Conservation (phyloP, 2,797 vertebrate genomes). For the Enteromius fasciolatus region DNA sequence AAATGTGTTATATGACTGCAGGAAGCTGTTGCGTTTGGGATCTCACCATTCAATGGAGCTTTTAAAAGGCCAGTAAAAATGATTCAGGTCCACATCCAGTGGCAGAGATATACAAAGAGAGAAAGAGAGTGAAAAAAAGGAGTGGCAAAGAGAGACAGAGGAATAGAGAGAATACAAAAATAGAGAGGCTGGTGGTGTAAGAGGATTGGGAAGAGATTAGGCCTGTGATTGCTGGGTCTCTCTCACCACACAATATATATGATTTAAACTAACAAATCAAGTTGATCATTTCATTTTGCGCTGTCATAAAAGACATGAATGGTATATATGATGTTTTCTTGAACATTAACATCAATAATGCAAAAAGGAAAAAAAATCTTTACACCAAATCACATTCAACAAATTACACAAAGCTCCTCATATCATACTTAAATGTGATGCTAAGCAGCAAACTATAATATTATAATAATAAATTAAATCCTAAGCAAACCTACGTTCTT, state of each 20-base stretch:
- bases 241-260: constrained; percentile 41
- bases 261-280: constrained; percentile 41
- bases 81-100: constrained; percentile 22
- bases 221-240: constrained; percentile 67
- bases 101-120: background rate
- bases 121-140: background rate
- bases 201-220: constrained; percentile 82
- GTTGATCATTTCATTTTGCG: constrained; percentile 34
- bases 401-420: background rate
- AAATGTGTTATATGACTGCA: constrained; percentile 39
- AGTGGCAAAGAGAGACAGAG: constrained; percentile 32
- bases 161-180: constrained; percentile 66
- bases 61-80: constrained; percentile 33
- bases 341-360: background rate
- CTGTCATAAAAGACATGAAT: background rate
- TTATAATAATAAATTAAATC: background rate
- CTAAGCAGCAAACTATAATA: background rate
- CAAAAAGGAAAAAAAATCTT: background rate
- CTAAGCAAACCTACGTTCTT: background rate
- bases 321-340: background rate
- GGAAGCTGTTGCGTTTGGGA: constrained; percentile 10
- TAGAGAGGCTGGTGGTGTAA: constrained; percentile 69
- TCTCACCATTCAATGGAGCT: constrained; percentile 34
- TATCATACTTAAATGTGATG: background rate
- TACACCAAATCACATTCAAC: background rate